Base-by-base conservation (phyloP, 2,888 invertebrate genomes). In the Eremobia ochroleuca region DNA sequence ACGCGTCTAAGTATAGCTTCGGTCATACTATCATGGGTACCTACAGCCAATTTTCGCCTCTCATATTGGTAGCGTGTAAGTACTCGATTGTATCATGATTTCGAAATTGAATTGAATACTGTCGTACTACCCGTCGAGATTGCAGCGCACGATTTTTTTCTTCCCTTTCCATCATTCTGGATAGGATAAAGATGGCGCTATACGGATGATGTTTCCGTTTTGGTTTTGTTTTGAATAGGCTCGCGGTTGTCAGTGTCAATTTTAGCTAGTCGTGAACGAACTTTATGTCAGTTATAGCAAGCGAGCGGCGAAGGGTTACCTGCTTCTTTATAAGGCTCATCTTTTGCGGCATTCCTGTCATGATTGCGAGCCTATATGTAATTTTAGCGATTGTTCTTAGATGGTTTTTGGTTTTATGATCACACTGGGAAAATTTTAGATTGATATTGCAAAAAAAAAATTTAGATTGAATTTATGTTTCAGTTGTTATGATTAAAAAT, bases 41-140 rank as follows among this genome's bases (percentile, higher is more conserved):
- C n/a, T n/a, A n/a, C 91, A 91, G 91, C 92, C 95, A 95, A 96
- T 95, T 95, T 95, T 94, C 95, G 93, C 95, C 94, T 94, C 94
- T 95, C 95, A 94, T 94, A 95, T 96, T 95, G 95, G 96, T 95
- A 95, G 95, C 95, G 92, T 92, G 90, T 94, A 94, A 94, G 94
- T 93, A 92, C 92, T 90, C 90, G 94, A 94, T 93, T 93, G 93
- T 94, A 92, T 93, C 94, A 92, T 92, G 93, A 93, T 94, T 95
- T 95, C 91, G 90, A 95, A 95, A 96, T 95, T 95, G 95, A 95
- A 94, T 95, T 94, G 93, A 93, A 94, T 92, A 92, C 92, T 93
- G 93, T 93, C 93, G 90, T 91, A 89, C 89, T 88, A 87, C 90
- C 70, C 78, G 64, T 73, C 78, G 76, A 78, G 77, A 83, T 81